Base-by-base conservation (phyloP, 2,797 vertebrate species). In the Galagoides demidoff region DNA sequence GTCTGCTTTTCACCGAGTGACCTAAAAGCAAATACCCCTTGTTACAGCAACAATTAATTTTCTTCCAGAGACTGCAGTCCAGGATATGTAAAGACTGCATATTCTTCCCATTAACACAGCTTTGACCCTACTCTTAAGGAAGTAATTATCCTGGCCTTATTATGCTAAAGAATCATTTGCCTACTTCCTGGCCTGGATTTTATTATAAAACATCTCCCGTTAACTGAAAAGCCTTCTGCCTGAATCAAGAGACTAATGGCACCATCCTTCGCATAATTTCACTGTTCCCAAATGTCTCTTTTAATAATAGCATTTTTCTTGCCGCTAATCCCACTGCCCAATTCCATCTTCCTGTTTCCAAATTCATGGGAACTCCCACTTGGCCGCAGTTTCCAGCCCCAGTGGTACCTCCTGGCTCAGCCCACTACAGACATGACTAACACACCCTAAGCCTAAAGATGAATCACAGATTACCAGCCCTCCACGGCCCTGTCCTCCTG, bases 401-500 rank as follows among this genome's bases (percentile, higher is more conserved):
- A 73, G 89, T 81, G 86, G 55, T 90, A 34, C 43, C 14, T 74
- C 85, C 64, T 74, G 66, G 49, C 81, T 64, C 82, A 23, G 45
- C 88, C 57, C 57, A 2, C 82, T 84, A 68, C 70, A 59, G 90
- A 77, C 31, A 95, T 94, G 92, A 96, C 90, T 84, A 94, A 96
- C 22, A 9, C 27, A 59, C 27, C 71, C 71, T 52, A 63, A 86
- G 88, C 57, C 34, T 85, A 77, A 34, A 52, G 61, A 79, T 92
- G 90, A 95, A 34, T 95, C 92, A 92, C 66, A 63, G 63, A 63
- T 71, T 93, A 76, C 76, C 83, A 81, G 73, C 19, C 27, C 12
- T 11, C 14, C 37, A 20, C n/a, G 34, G 23, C 55, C 61, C 61
- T n/a, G 19, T 57, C 70, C 68, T 87, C 86, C 84, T 34, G 2